Base-by-base conservation (phyloP, 2,888 invertebrate genomes). In the Eretmocerus hayati region DNA sequence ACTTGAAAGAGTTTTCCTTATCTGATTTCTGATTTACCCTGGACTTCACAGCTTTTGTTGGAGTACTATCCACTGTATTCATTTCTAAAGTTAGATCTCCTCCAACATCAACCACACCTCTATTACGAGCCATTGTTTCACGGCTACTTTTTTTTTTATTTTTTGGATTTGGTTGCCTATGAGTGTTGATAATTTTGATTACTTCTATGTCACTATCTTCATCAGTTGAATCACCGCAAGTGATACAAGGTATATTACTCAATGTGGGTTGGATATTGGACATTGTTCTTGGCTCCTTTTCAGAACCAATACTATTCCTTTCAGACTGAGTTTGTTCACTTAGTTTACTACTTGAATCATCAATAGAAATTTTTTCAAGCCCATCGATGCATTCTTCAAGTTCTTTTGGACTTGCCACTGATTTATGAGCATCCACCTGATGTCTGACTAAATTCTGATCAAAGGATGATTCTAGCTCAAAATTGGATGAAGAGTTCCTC, bases 141-240 rank as follows among this genome's bases (percentile, higher is more conserved):
- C n/a, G 11, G 6, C 26, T 26, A 9, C 26, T 43, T 13, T 26
- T 8, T 43, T 43, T 5, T 39, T 36, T 20, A 13, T 16, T 30
- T 13, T 42, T 39, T 26, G 18, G n/a, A 6, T 9, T 20, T 16
- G 22, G 5, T 23, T 35, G 35, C 13, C 0, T 42, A 23, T n/a
- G 8, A 30, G 15, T 42, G 31, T 46, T 19, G 32, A 43, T 31
- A 13, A 19, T 16, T 33, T 46, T 5, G 22, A 46, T 16, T 26
- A 44, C 19, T 47, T 44, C 21, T 37, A 43, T 6, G 16, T 48
- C 35, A 36, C 16, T 39, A 36, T 52, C 20, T 26, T 21, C 9
- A 35, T 42, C 23, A 21, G n/a, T 40, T 23, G 20, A 15, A 38
- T 46, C 36, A 48, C 23, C 32, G 18, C n/a, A 19, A 26, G 8